Base-by-base conservation (phyloP, 2,113 vertebrate genomes). In the Phaethornis superciliosus region DNA sequence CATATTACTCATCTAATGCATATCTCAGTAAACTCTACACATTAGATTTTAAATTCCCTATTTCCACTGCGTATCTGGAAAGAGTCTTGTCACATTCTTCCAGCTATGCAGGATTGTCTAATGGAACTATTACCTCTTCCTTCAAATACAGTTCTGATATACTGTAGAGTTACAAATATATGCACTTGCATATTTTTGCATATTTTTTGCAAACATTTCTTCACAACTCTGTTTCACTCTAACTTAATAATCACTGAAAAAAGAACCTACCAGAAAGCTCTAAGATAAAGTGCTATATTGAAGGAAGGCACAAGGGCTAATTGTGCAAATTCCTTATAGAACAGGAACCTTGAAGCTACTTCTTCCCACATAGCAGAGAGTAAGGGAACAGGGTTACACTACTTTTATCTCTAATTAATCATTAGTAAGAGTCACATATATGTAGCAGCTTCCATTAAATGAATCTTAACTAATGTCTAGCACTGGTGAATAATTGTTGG, bases 101-200 rank as follows among this genome's bases (percentile, higher is more conserved):
- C 55, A 77, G 22, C 10, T 47, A 35, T 52, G 74, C 6, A 58
- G 54, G 10, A 47, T 16, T 37, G 6, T 32, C 40, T 84, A 69
- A 42, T 26, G 37, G 68, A 35, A 9, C 15, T n/a, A 37, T 55
- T 37, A 46, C 17, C 10, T 80, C 14, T 84, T 22, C 12, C 46
- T 74, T 16, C 19, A 79, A 63, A 52, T 23, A 64, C 19, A 69
- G 5, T 42, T 84, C 28, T 85, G 42, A 26, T 40, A 49, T 27
- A 68, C 32, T 42, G 32, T 16, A 63, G 21, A 44, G 27, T 40
- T n/a, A 16, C 21, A 85, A 56, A 42, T 44, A 4, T 40, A 52
- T 52, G 7, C 0, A 0, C 18, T 37, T 67, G 8, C 2, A 7
- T 21, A 75, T 33, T 82, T n/a, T n/a, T n/a, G n/a, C n/a, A n/a